These are phyloP conservation scores for Lepidostoma basale DNA, from an alignment of 1,140 invertebrate genomes.

Conservation along the genomic window DNA sequence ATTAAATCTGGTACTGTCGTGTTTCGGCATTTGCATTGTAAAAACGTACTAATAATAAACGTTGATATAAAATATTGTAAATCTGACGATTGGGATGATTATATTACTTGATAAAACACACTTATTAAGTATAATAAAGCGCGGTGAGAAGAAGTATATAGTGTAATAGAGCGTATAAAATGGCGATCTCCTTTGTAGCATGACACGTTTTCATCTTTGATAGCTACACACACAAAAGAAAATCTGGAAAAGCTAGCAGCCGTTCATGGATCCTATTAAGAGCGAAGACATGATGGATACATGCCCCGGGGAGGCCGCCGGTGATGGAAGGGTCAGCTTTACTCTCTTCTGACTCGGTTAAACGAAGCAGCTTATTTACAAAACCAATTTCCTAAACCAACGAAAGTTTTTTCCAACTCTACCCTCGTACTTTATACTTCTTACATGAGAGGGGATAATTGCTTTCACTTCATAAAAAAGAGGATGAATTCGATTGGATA, in stretches of 20 bases:
- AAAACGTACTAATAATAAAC: no score
- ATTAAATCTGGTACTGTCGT: no score
- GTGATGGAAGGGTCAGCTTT: conserved; percentile 19
- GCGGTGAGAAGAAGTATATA: no score
- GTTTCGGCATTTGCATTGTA: no score
- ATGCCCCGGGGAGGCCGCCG: not conserved
- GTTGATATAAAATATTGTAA: no score
- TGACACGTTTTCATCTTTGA: no score
- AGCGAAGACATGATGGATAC: conserved; percentile 15
- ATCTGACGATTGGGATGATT: no score
- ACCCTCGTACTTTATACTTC: not conserved
- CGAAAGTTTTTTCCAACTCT: conserved; percentile 19
- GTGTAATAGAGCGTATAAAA: no score
- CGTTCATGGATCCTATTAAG: conserved; percentile 1
- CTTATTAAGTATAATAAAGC: no score
- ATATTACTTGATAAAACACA: no score
- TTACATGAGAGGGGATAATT: conserved; percentile 20
- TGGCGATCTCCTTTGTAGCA: no score
- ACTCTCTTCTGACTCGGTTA: conserved; percentile 20
- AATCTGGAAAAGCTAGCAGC: conserved; percentile 3
- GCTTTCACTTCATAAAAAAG: conserved; percentile 15
- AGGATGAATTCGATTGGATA: conserved; percentile 2
- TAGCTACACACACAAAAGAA: not conserved
- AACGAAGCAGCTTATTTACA: conserved; percentile 24
- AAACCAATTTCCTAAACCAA: conserved; percentile 28